Percentiles rank a stretch among this genome's conserved stretches.
Evolutionary conservation across 1,140 invertebrate genomes (phyloP).

Genomic region (Drosophila santomea): DNA sequence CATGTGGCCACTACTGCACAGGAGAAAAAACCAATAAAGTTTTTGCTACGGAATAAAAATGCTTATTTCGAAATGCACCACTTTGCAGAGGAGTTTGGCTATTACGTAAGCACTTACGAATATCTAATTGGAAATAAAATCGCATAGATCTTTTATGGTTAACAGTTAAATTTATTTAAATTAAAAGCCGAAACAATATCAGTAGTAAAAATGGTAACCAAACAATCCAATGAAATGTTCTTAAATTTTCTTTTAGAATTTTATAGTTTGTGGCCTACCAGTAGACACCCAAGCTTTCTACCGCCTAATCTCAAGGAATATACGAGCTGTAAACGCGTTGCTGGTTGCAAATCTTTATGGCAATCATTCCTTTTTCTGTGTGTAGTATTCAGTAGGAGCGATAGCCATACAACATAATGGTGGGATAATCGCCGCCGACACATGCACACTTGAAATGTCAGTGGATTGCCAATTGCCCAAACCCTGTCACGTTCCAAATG

Average conservation of each 20-base stretch:
- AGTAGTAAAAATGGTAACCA: too few species aligned
- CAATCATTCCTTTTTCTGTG: constrained; percentile 14
- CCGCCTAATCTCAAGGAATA: not conserved
- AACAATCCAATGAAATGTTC: too few species aligned
- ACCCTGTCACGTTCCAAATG: constrained; percentile 57
- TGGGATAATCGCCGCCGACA: constrained; percentile 59
- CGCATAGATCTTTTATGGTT: too few species aligned
- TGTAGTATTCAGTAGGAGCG: not conserved
- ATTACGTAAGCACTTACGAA: not conserved
- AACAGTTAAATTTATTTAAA: too few species aligned
- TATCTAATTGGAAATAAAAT: not conserved
- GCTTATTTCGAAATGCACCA: not conserved
- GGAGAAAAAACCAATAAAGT: not conserved
- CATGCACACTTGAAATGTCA: constrained; percentile 77
- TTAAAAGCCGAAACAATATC: too few species aligned
- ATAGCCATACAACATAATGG: constrained; percentile 55
- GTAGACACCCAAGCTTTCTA: not conserved
- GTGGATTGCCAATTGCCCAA: constrained; percentile 51
- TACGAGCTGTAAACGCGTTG: not conserved
- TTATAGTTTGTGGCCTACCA: not conserved
- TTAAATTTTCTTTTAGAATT: not conserved
- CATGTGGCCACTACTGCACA: constrained; percentile 42
- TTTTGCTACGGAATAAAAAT: not conserved
- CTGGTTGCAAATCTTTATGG: not conserved
- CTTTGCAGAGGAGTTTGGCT: not conserved